Conservation (phyloP, 2,888 invertebrate species). For the Tetragonisca angustula region DNA sequence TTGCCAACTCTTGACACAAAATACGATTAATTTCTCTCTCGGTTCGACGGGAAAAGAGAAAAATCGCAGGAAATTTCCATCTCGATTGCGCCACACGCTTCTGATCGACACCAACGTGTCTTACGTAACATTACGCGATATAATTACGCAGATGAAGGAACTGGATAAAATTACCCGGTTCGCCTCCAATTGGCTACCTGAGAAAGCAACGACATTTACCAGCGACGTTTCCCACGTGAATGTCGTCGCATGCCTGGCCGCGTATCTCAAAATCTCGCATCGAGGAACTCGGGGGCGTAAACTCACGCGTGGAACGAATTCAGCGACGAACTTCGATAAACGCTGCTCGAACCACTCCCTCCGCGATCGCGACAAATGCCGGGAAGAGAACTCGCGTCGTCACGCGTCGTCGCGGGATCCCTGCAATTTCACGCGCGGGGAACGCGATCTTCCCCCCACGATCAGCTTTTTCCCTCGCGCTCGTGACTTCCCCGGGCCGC, state of each 20-base stretch:
- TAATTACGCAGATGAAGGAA: constrained; percentile 50
- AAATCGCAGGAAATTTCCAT: not conserved
- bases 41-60: no score
- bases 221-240: constrained; percentile 19
- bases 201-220: constrained; percentile 52
- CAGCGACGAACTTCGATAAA: constrained; percentile 1
- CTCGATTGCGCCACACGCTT: not conserved
- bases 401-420: constrained; percentile 23
- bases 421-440: constrained; percentile 12
- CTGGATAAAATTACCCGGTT: constrained; percentile 39
- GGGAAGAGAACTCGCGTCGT: constrained; percentile 1
- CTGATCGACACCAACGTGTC: not conserved
- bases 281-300: not conserved
- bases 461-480: constrained; percentile 2
- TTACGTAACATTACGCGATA: constrained; percentile 41
- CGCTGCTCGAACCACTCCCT: not conserved
- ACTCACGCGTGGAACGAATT: not conserved
- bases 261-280: not conserved
- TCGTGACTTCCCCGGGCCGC: not conserved
- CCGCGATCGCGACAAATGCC: not conserved
- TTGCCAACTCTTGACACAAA: not conserved
- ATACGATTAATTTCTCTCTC: not conserved
- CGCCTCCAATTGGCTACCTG: constrained; percentile 38
- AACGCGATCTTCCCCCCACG: constrained; percentile 25
- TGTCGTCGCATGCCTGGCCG: not conserved